A percentile compares a stretch with the other conserved stretches of the same genome.
Evolutionary conservation across 1,140 invertebrate species (phyloP).

Genomic region (Oreohelix idahoensis): DNA sequence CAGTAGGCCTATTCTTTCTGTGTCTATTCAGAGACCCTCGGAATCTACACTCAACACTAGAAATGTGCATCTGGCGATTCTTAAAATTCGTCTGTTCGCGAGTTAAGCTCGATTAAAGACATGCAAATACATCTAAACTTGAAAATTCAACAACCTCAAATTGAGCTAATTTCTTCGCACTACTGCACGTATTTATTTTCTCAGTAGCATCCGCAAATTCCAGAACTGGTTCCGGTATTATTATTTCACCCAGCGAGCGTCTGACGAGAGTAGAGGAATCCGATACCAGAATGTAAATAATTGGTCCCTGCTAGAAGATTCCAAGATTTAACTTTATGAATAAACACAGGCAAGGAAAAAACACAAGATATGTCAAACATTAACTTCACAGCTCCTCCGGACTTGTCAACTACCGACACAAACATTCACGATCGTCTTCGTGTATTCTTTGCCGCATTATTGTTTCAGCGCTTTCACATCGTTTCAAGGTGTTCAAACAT

Average conservation of each 20-base stretch:
- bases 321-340: neutral
- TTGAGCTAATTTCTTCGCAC: neutral
- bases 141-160: neutral
- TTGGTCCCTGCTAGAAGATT: neutral
- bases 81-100: neutral
- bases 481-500: neutral
- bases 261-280: neutral
- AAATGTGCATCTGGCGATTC: no score
- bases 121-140: neutral
- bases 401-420: neutral
- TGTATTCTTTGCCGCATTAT: neutral
- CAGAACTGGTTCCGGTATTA: neutral
- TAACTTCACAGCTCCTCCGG: neutral
- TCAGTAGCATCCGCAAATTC: neutral
- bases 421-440: neutral
- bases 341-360: neutral
- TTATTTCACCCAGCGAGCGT: neutral
- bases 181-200: neutral
- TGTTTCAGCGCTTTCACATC: neutral
- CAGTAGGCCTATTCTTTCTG: no score
- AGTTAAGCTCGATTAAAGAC: neutral
- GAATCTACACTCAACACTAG: no score
- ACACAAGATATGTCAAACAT: constrained; percentile 5
- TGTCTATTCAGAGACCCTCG: no score
- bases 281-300: neutral